Conservation (phyloP, 2,888 invertebrate genomes). For the Cataglyphis cursor region DNA sequence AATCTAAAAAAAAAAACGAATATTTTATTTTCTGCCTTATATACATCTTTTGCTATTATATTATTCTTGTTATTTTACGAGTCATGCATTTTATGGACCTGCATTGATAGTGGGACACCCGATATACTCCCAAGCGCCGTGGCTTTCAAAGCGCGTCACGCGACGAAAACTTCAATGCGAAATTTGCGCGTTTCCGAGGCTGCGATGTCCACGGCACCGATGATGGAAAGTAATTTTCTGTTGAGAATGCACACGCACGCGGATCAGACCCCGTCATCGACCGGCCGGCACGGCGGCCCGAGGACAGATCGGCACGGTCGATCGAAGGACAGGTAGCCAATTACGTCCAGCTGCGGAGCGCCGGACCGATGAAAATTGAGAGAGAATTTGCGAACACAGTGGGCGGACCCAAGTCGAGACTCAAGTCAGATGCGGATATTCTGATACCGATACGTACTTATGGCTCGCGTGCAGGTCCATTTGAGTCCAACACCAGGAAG, state of each 20-base stretch:
- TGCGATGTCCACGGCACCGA: constrained; percentile 9
- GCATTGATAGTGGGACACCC: constrained; percentile 5
- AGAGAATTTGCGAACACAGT: constrained; percentile 74
- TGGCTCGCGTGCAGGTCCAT: constrained; percentile 40
- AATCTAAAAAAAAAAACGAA: not conserved
- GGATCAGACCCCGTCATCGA: constrained; percentile 4
- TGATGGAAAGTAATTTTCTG: constrained; percentile 60
- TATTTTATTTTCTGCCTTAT: not conserved
- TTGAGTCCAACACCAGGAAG: constrained; percentile 48
- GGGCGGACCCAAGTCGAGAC: constrained; percentile 56
- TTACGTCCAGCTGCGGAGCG: constrained; percentile 74
- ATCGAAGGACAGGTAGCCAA: constrained; percentile 72
- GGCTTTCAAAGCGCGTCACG: constrained; percentile 36
- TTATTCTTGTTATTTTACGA: not conserved
- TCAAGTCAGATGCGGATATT: constrained; percentile 54
- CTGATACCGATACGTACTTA: constrained; percentile 20
- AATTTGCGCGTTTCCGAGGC: constrained; percentile 48
- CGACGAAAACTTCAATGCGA: constrained; percentile 51
- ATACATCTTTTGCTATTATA: not conserved
- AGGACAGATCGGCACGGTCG: constrained; percentile 59
- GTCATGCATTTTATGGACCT: not conserved
- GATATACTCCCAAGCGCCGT: not conserved
- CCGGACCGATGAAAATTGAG: constrained; percentile 74
- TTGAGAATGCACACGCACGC: constrained; percentile 31
- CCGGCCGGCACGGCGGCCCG: constrained; percentile 29